Evolutionary conservation across 2,888 invertebrate genomes (phyloP).

Genomic region (Philereme transversata): DNA sequence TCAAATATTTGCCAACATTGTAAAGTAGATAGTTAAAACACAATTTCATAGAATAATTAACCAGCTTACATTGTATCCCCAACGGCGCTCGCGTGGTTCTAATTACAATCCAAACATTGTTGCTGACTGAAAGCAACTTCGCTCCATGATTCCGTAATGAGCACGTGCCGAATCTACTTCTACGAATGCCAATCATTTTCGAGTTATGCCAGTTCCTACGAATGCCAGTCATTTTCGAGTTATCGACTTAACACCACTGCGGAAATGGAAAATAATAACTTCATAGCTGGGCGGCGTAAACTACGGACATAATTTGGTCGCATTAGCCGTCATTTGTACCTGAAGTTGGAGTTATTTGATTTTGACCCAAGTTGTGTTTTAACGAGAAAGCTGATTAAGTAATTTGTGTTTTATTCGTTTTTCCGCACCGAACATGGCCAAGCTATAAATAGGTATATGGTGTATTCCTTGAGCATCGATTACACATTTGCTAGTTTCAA

Average conservation of each 20-base stretch:
- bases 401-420: neutral
- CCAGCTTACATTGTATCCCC: conserved; percentile 7
- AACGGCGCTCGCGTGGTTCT: conserved; percentile 13
- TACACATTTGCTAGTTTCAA: too few relatives aligned
- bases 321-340: conserved; percentile 73
- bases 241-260: conserved; percentile 77
- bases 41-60: neutral
- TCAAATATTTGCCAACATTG: neutral
- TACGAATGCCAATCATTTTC: conserved; percentile 79
- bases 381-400: conserved; percentile 21
- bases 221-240: conserved; percentile 81
- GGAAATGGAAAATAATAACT: conserved; percentile 83
- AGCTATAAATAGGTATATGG: too few relatives aligned
- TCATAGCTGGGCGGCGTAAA: conserved; percentile 70
- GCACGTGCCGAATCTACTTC: conserved; percentile 62
- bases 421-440: neutral
- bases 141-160: conserved; percentile 70
- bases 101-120: conserved; percentile 35
- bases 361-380: conserved; percentile 29
- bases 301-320: conserved; percentile 74
- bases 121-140: conserved; percentile 40
- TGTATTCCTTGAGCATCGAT: too few relatives aligned
- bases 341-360: conserved; percentile 51
- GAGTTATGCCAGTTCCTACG: conserved; percentile 75
- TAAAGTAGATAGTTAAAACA: neutral